These are phyloP conservation scores for Numida meleagris DNA, from an alignment of 2,113 vertebrate genomes.

Conservation along the genomic window DNA sequence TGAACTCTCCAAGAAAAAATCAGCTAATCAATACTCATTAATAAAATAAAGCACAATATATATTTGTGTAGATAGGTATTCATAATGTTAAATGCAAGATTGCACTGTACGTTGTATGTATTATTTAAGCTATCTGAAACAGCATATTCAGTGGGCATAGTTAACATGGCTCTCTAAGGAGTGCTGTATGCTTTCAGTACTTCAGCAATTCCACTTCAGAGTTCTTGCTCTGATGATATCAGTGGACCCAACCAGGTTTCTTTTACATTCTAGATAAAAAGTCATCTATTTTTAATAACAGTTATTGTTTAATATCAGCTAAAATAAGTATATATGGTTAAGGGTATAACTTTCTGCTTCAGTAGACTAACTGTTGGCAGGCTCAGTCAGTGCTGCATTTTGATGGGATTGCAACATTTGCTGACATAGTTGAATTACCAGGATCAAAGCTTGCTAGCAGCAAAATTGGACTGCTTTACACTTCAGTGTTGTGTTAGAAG, in stretches of 20 bases:
- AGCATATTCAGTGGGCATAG: accelerated
- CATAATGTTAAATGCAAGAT: neutral
- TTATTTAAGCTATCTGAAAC: neutral
- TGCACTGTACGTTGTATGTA: neutral
- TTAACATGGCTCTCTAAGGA: neutral
- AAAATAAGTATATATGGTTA: neutral
- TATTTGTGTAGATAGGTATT: neutral
- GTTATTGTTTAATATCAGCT: neutral
- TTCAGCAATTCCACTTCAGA: neutral
- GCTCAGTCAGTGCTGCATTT: neutral
- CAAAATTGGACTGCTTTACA: neutral
- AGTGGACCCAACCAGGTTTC: neutral
- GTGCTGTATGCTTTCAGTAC: neutral
- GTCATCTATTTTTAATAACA: neutral
- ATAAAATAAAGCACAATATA: neutral
- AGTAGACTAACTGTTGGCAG: neutral
- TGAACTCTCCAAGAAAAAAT: neutral
- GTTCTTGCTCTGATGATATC: neutral
- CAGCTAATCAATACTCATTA: neutral
- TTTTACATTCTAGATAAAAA: neutral
- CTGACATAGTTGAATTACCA: conserved; percentile 24
- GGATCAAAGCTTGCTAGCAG: conserved; percentile 34
- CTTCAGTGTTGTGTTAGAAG: neutral
- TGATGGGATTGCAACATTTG: conserved; percentile 39
- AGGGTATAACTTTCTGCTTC: neutral